Evolutionary conservation across 2,888 invertebrate species (phyloP), one percentile per base, ranked within the genome.

Genomic region (Erebia aethiops): DNA sequence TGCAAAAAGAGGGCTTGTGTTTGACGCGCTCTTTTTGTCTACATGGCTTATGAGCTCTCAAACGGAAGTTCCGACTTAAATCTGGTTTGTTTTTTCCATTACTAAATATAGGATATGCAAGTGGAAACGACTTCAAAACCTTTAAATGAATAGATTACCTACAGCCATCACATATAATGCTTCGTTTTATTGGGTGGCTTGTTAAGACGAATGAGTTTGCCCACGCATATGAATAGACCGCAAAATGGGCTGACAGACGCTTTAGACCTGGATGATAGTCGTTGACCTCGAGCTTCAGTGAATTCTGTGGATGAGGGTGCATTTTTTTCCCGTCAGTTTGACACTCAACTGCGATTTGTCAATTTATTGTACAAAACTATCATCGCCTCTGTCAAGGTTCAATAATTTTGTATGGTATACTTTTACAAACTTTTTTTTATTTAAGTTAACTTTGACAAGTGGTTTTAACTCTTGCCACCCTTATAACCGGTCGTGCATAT

Each of bases 201-300:
- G 49, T 49, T 7, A 49, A 43, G 13, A n/a, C 14, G 35, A 41
- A 62, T 49, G 49, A 49, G 2, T 21, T 62, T 21, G 9, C 62
- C 62, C 61, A 61, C 61, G 61, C 60, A 21, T 49, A 18, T 7
- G 21, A 49, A 21, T 49, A 21, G 2, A 46, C 18, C 49, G 13
- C 49, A 49, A 14, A 62, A 49, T 9, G 9, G 62, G 21, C 46
- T 49, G 46, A 46, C 62, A 62, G 62, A 62, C 21, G 62, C 21
- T 16, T 43, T 43, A 43, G 11, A 18, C 61, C 61, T 43, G 43
- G 41, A 62, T 49, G 14, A 41, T 60, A 62, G 46, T 21, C 14
- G 61, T 49, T 62, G 18, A 49, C 49, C 49, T 49, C 14, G 14
- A 21, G 21, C 8, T 2, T 21, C 21, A 11, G 14, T 57, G 35